Base-by-base conservation (phyloP, 2,888 invertebrate species). In the Ophion slaviceki region DNA sequence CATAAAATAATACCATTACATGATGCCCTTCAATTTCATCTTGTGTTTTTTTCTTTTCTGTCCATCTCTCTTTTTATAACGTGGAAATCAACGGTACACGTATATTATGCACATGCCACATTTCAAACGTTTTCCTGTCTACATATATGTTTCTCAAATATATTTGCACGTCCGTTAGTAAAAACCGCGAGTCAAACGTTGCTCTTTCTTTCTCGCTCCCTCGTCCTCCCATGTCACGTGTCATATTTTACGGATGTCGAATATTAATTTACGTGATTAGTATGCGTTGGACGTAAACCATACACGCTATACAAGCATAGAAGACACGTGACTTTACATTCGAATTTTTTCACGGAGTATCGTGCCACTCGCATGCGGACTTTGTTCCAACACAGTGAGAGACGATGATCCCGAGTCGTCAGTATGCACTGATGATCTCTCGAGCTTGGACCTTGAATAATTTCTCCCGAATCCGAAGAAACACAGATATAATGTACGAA, bases 181-280 rank as follows among this genome's bases (percentile, higher is more conserved):
- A 64, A 70, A 59, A 57, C 17, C 20, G 80, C 40, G 67, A 53
- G 28, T 32, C 20, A 32, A 53, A n/a, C 40, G 53, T 14, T 36
- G 36, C 36, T 64, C 47, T 10, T 28, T 28, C 32, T 17, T 57
- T 10, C 24, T 36, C 28, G 62, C 61, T 24, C 20, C 17, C 14
- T 20, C 32, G 70, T 79, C 75, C 59, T 62, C 61, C n/a, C 57
- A 72, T 59, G 71, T 78, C 79, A 40, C 80, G 81, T 83, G 80
- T 88, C 82, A 86, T 90, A 91, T 89, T 89, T 90, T 90, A 91
- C 91, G 89, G 87, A 89, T 87, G 89, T 88, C 87, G 90, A 90
- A 91, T 91, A 91, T 91, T 91, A 91, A 91, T 91, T 91, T 86
- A 77, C 89, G 89, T 89, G 88, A 89, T 91, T 91, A 88, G 90